These are phyloP conservation scores for Poeciliopsis turrubarensis DNA, from an alignment of 2,113 vertebrate species.

Conservation along the genomic window DNA sequence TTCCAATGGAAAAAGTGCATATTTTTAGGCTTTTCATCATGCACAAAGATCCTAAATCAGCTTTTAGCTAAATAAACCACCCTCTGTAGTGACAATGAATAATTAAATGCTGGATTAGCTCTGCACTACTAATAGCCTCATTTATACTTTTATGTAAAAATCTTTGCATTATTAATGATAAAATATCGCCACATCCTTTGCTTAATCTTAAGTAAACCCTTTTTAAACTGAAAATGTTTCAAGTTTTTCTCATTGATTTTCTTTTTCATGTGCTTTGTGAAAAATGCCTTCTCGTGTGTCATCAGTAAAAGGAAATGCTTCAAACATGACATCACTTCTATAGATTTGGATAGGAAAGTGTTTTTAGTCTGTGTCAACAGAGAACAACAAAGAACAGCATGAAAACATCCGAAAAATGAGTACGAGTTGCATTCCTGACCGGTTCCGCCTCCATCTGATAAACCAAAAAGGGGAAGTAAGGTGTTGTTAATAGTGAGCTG, in stretches of 20 bases:
- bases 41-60: constrained; percentile 10
- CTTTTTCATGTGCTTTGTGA: background rate
- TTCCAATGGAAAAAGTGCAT: constrained; percentile 25
- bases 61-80: background rate
- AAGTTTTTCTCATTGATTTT: background rate
- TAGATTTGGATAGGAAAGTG: background rate
- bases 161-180: background rate
- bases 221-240: background rate
- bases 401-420: constrained; percentile 30
- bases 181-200: background rate
- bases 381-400: constrained; percentile 28
- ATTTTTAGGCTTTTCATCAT: constrained; percentile 30
- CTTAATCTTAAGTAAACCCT: background rate
- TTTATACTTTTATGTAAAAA: background rate
- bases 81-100: background rate
- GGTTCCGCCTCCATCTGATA: constrained; percentile 21
- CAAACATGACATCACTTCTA: constrained; percentile 1
- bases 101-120: background rate
- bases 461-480: constrained; percentile 20
- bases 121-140: background rate
- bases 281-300: background rate
- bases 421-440: constrained; percentile 51
- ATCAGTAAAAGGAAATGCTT: background rate
- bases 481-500: constrained; percentile 42
- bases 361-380: constrained; percentile 6